Evolutionary conservation across 2,888 invertebrate genomes (phyloP).

Genomic region (Mimachlamys varia): DNA sequence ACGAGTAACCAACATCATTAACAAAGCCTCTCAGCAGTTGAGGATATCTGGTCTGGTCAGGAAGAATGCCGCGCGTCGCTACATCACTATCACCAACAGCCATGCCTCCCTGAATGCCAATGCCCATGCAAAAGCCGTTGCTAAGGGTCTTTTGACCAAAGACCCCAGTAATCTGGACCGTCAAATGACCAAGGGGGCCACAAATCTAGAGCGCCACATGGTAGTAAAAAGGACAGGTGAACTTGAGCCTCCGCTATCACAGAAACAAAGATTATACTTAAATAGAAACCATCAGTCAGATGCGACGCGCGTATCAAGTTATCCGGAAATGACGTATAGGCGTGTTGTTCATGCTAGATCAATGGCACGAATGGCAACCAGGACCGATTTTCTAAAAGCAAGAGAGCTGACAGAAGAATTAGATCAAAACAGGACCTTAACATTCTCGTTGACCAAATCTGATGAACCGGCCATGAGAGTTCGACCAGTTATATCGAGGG

Average conservation of each 20-base stretch:
- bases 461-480: conserved; percentile 6
- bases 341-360: background rate
- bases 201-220: conserved; percentile 1
- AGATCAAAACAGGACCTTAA: background rate
- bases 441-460: background rate
- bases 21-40: conserved; percentile 6
- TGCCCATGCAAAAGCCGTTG: background rate
- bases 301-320: background rate
- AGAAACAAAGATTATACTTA: background rate
- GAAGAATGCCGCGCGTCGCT: background rate
- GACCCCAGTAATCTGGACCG: background rate
- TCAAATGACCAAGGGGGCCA: background rate
- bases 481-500: background rate
- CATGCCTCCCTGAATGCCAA: conserved; percentile 9
- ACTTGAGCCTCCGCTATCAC: background rate
- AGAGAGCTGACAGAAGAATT: background rate
- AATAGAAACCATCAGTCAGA: background rate
- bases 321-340: background rate
- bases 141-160: conserved; percentile 22
- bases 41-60: conserved; percentile 7
- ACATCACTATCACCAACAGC: background rate
- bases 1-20: background rate
- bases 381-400: conserved; percentile 1
- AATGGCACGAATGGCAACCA: background rate
- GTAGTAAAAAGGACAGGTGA: background rate